These are phyloP conservation scores for Prosapia bicincta DNA, from an alignment of 2,888 invertebrate genomes.

Conservation along the genomic window DNA sequence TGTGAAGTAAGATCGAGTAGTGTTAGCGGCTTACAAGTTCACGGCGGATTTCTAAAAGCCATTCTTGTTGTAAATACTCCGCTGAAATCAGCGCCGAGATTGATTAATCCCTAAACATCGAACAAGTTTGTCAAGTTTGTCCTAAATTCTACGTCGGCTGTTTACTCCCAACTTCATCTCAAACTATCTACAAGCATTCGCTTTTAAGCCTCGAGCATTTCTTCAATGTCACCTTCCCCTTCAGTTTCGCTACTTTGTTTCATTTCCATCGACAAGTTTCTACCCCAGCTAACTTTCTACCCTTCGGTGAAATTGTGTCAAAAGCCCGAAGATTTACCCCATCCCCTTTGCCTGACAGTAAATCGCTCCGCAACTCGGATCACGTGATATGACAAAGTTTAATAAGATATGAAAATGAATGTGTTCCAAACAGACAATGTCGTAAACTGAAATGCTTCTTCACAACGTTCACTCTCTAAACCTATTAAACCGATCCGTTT, in stretches of 20 bases:
- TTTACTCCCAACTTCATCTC: background rate
- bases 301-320: slow-evolving; percentile 17
- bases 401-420: slow-evolving; percentile 30
- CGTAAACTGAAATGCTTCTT: background rate
- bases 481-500: background rate
- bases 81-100: background rate
- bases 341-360: background rate
- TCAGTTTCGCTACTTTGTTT: slow-evolving; percentile 18
- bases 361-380: background rate
- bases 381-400: slow-evolving; percentile 28
- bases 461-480: background rate
- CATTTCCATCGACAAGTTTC: slow-evolving; percentile 2
- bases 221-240: slow-evolving; percentile 18
- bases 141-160: background rate
- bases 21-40: too few species aligned
- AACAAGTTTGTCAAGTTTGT: background rate
- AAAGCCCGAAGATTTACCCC: slow-evolving; percentile 9
- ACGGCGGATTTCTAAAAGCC: background rate
- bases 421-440: slow-evolving; percentile 26
- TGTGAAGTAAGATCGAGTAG: too few species aligned
- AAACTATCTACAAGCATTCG: background rate
- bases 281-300: slow-evolving; percentile 15
- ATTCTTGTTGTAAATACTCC: background rate
- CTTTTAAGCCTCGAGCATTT: background rate
- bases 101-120: background rate